Base-by-base conservation (phyloP, 2,797 vertebrate species). In the Poeciliopsis paucimaculata region DNA sequence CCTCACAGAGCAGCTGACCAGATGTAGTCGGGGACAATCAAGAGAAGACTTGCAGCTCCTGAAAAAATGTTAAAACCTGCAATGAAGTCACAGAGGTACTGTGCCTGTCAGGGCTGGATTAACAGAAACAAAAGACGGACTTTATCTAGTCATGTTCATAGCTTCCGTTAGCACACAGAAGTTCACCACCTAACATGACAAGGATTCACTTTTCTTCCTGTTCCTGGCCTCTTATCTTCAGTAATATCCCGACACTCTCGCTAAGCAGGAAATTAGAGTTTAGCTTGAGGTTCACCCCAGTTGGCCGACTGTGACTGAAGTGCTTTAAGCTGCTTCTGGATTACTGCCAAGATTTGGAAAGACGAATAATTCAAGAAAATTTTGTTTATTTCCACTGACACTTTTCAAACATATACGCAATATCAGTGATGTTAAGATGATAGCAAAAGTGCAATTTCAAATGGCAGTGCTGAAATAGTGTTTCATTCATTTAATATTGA, bases 261-360 rank as follows among this genome's bases (percentile, higher is more conserved):
- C 73, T 78, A 15, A 62, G 77, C 87, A 91, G 92, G 91, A 95
- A 93, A 90, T 93, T 26, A 80, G 80, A 18, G 84, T 90, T 92
- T 84, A 85, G 83, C 92, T 80, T 79, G 74, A 82, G 82, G 82
- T 84, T 77, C 85, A 82, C 81, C 73, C 72, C 57, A 72, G 68
- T 76, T 79, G 34, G 76, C 80, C 41, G 15, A 0, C 66, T 79
- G 66, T 55, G 76, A 70, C 79, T 36, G 3, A 82, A 41, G 46
- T 41, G 43, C 82, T 43, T 76, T 39, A 2, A 77, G 79, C 76
- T 79, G 46, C 55, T 43, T 62, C 72, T 84, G 81, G 79, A 83
- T 23, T 66, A 23, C 53, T 80, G 83, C 75, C 84, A 89, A 82
- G 34, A 47, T 68, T 53, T 49, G 1, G 57, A 83, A 55, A 82